Evolutionary conservation across 2,888 invertebrate species (phyloP).

Genomic region (Pegoplata infirma): DNA sequence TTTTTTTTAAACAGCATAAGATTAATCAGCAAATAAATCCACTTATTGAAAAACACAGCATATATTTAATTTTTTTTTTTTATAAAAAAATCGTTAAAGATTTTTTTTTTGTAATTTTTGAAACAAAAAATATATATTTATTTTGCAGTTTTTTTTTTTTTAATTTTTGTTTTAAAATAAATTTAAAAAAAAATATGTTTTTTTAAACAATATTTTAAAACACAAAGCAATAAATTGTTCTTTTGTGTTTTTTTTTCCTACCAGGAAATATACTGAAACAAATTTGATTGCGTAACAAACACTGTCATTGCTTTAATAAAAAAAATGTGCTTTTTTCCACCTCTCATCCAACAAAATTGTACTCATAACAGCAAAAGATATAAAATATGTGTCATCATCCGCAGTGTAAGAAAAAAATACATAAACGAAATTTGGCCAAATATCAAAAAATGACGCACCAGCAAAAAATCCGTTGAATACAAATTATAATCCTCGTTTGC

Average conservation of each 20-base stretch:
- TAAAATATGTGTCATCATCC: slow-evolving; percentile 52
- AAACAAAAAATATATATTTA: no score
- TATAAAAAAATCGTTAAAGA: no score
- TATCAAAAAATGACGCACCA: slow-evolving; percentile 51
- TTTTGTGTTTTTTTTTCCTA: slow-evolving; percentile 9
- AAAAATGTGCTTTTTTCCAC: slow-evolving; percentile 58
- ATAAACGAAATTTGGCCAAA: slow-evolving; percentile 1
- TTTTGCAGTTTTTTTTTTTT: no score
- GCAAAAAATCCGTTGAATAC: not conserved
- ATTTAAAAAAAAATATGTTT: not conserved
- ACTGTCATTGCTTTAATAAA: slow-evolving; percentile 6
- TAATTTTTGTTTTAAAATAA: not conserved
- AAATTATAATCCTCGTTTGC: not conserved
- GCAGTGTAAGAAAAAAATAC: not conserved
- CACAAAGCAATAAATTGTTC: no score
- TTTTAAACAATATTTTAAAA: no score
- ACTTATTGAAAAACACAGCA: no score
- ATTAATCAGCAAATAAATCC: no score
- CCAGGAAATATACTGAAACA: slow-evolving; percentile 53
- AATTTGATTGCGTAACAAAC: slow-evolving; percentile 57
- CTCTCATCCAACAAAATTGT: not conserved
- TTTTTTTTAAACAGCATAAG: no score
- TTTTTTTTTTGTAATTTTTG: no score
- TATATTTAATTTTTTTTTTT: no score
- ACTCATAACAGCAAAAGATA: slow-evolving; percentile 14